Percentiles rank a stretch among this genome's conserved stretches.
These are phyloP conservation scores for Megaceryle maxima DNA, from an alignment of 2,113 vertebrate genomes.

Conservation along the genomic window DNA sequence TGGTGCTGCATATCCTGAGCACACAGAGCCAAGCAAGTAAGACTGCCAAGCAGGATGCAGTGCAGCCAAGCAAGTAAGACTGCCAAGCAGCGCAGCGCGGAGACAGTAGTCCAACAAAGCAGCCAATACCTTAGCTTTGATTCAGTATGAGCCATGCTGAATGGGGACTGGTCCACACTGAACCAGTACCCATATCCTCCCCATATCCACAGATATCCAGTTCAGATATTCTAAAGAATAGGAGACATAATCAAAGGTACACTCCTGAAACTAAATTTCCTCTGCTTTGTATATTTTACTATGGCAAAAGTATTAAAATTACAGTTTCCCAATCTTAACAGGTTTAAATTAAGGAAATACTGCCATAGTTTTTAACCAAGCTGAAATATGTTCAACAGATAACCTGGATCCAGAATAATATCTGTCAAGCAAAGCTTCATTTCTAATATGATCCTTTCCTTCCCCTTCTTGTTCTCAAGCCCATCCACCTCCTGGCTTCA, in stretches of 20 bases:
- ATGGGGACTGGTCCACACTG: not conserved
- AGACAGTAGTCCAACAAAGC: not conserved
- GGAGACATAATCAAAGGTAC: not conserved
- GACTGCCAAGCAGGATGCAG: not conserved
- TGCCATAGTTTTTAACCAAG: not conserved
- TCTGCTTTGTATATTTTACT: not conserved
- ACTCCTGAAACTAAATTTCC: not conserved
- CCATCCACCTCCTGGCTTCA: not conserved
- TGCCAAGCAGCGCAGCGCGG: not conserved
- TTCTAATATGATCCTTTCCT: not conserved
- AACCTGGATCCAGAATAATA: not conserved
- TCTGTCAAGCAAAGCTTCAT: not conserved
- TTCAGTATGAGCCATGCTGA: not conserved
- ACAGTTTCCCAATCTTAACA: not conserved
- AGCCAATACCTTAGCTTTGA: not conserved
- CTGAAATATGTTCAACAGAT: not conserved
- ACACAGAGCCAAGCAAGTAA: not conserved
- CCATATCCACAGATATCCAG: not conserved
- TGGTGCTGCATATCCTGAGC: not conserved
- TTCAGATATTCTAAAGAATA: not conserved
- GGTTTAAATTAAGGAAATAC: not conserved
- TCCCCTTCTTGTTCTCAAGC: not conserved
- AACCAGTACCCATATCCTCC: not conserved
- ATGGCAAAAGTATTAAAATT: not conserved
- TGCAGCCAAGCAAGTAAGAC: not conserved